Evolutionary conservation across 2,888 invertebrate species (phyloP), one percentile per base, ranked within the genome.

Genomic region (Erebia palarica): DNA sequence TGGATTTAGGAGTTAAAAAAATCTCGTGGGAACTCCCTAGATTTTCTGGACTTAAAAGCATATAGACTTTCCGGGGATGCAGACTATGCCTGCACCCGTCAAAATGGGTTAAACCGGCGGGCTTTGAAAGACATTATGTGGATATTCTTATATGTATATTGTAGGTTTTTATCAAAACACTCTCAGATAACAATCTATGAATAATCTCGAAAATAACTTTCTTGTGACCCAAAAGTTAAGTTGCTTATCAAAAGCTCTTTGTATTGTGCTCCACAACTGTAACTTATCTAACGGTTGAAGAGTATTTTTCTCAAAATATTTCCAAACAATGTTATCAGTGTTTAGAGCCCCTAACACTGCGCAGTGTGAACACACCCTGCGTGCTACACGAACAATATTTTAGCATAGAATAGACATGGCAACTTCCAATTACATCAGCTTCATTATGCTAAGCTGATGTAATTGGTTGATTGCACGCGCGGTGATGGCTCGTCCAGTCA

Each of bases 291-390:
- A 27, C 44, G 44, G 61, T 61, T 16, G 61, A 13, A 13, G 47
- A 47, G 59, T 61, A 11, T 47, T 16, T 61, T 61, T 61, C 44
- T 11, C 42, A 60, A 70, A 64, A 47, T 44, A 42, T 49, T 51
- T 63, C 42, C 51, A 59, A 59, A 69, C 67, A 59, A 67, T 67
- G 64, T 53, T 27, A 47, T 67, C 47, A 21, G 18, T 55, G 47
- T 57, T 57, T 57, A 2, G 42, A 21, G 58, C 18, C 58, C 58
- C 58, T n/a, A n/a, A n/a, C 27, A 14, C 58, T 13, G 58, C 14
- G 53, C 18, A 53, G 18, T 59, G 63, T 55, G 36, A 53, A 47
- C 49, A 14, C 21, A 64, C 57, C 53, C 67, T 18, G 59, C 53
- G 64, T 68, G 70, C 51, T 61, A 59, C 57, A 18, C 5, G n/a